A percentile compares a stretch with the other conserved stretches of the same genome.
Evolutionary conservation across 2,888 invertebrate species (phyloP).

Genomic region (Brachypalpus laphriformis): DNA sequence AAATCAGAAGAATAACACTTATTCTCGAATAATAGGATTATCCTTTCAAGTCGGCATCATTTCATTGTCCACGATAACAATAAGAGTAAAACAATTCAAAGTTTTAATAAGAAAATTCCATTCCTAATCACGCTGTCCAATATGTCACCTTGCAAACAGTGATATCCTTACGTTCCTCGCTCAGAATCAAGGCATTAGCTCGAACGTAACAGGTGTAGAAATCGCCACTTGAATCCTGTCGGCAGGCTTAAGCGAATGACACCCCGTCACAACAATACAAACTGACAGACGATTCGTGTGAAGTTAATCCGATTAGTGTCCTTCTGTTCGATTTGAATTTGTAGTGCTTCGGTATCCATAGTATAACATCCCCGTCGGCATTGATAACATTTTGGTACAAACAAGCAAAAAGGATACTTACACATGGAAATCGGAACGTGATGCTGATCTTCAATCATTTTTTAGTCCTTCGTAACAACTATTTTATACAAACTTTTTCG

Average conservation of each 20-base stretch:
- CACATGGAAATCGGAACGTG: constrained; percentile 81
- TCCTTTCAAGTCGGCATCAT: constrained; percentile 52
- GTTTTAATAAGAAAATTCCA: constrained; percentile 75
- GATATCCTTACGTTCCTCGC: constrained; percentile 29
- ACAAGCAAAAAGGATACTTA: constrained; percentile 78
- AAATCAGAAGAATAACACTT: constrained; percentile 50
- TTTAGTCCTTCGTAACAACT: not conserved
- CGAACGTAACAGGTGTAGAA: constrained; percentile 72
- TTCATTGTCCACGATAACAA: constrained; percentile 25
- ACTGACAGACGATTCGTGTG: constrained; percentile 46
- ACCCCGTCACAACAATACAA: constrained; percentile 56
- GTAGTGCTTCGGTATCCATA: constrained; percentile 36
- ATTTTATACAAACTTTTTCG: not conserved
- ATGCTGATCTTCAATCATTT: constrained; percentile 82
- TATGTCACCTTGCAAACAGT: constrained; percentile 73
- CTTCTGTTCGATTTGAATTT: constrained; percentile 51
- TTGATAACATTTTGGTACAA: constrained; percentile 8
- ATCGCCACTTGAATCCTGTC: constrained; percentile 64
- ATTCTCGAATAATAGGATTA: constrained; percentile 72
- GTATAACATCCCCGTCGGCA: constrained; percentile 68
- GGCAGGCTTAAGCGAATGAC: constrained; percentile 51
- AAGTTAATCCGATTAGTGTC: constrained; percentile 72
- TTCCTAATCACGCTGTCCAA: constrained; percentile 76
- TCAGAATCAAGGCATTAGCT: constrained; percentile 31
- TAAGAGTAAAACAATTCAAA: constrained; percentile 51